Conservation (phyloP, 2,113 vertebrate genomes). For the Vicugna pacos region DNA sequence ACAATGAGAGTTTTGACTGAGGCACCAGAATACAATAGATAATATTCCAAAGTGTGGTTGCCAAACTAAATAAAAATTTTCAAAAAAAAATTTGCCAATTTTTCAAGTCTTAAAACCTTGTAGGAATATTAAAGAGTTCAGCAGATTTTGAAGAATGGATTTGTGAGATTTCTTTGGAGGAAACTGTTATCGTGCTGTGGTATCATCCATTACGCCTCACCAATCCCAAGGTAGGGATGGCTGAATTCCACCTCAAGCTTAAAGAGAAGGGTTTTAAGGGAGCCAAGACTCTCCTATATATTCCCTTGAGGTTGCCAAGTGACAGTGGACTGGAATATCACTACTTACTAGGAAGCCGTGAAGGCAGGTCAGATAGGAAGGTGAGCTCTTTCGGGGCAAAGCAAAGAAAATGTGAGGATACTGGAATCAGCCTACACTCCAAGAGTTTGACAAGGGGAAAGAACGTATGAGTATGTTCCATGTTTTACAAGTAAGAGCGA, state of each 20-base stretch:
- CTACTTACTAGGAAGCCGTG: neutral
- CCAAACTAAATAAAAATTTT: neutral
- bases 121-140: neutral
- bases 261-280: neutral
- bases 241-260: neutral
- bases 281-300: neutral
- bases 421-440: neutral
- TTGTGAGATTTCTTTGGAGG: neutral
- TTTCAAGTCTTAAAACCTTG: conserved; percentile 10
- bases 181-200: neutral
- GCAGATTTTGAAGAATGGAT: neutral
- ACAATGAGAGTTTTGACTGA: neutral
- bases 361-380: neutral
- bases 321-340: neutral
- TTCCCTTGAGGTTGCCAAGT: neutral
- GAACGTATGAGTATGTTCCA: neutral
- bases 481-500: neutral
- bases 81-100: neutral
- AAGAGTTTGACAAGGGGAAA: neutral
- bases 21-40: neutral
- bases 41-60: conserved; percentile 37
- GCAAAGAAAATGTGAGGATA: neutral
- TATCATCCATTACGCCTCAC: neutral
- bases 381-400: neutral
- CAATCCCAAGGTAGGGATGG: neutral